These are phyloP conservation scores for Emydocephalus ijimae DNA, from an alignment of 2,113 vertebrate species.

Conservation along the genomic window DNA sequence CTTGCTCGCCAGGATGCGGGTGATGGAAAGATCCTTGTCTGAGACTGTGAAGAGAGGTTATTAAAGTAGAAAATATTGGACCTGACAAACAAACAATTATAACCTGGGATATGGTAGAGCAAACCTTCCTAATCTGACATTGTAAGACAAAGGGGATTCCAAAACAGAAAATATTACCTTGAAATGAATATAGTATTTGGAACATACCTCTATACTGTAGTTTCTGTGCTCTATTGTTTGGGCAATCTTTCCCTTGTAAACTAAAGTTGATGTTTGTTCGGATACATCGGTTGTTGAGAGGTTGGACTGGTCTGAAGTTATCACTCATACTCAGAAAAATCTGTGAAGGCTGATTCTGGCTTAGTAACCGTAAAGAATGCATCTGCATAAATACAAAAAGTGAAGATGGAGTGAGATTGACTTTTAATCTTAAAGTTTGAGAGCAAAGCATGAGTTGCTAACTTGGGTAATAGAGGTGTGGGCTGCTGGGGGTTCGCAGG, in stretches of 20 bases:
- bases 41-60: neutral
- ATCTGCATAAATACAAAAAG: slow-evolving; percentile 75
- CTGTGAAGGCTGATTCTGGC: slow-evolving; percentile 98
- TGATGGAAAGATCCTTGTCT: neutral
- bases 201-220: slow-evolving; percentile 94
- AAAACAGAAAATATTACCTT: neutral
- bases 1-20: neutral
- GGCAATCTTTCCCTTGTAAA: slow-evolving; percentile 97
- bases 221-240: slow-evolving; percentile 97
- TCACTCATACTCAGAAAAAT: slow-evolving; percentile 99
- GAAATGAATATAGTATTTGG: neutral
- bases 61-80: neutral
- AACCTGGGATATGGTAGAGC: neutral
- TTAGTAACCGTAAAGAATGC: slow-evolving; percentile 96
- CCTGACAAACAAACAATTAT: neutral
- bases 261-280: slow-evolving; percentile 99
- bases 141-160: neutral
- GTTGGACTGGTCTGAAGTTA: slow-evolving; percentile 95
- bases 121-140: neutral
- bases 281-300: slow-evolving; percentile 97
- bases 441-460: neutral
- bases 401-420: neutral
- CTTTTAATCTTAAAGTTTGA: neutral
- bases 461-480: neutral
- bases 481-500: too few relatives aligned